Evolutionary conservation across 2,888 invertebrate species (phyloP).

Genomic region (Stomorhina lunata): DNA sequence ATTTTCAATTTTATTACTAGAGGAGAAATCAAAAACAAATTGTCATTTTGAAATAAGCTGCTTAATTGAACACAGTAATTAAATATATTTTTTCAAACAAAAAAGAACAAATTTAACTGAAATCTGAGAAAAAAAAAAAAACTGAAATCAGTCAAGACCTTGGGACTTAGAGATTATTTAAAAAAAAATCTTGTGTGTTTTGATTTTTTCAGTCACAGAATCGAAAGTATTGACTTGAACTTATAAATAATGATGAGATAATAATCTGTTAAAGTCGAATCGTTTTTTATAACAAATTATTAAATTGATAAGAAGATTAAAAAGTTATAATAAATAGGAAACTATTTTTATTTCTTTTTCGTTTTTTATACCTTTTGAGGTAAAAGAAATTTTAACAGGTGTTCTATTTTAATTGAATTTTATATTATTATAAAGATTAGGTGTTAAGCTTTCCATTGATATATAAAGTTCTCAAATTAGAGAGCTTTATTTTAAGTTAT

Average conservation of each 20-base stretch:
- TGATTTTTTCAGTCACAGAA: background rate
- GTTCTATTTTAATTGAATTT: too few species aligned
- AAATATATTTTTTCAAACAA: background rate
- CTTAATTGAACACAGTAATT: background rate
- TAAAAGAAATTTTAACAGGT: too few species aligned
- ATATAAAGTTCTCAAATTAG: too few species aligned
- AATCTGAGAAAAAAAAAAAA: background rate
- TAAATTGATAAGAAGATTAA: too few species aligned
- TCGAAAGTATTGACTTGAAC: background rate
- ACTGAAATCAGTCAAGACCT: background rate
- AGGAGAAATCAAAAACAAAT: background rate
- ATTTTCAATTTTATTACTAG: background rate
- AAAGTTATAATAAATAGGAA: too few species aligned
- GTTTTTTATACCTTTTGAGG: too few species aligned
- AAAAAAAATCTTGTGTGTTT: background rate
- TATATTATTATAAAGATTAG: too few species aligned
- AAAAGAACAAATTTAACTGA: background rate
- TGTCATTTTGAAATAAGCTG: conserved; percentile 2
- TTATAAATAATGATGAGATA: background rate
- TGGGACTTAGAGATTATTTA: background rate
- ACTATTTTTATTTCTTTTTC: too few species aligned
- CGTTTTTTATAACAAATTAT: background rate
- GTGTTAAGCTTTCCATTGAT: too few species aligned
- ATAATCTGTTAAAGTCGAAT: too few species aligned
- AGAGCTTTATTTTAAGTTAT: too few species aligned